Base-by-base conservation (phyloP, 2,113 vertebrate genomes). In the Osmerus eperlanus region DNA sequence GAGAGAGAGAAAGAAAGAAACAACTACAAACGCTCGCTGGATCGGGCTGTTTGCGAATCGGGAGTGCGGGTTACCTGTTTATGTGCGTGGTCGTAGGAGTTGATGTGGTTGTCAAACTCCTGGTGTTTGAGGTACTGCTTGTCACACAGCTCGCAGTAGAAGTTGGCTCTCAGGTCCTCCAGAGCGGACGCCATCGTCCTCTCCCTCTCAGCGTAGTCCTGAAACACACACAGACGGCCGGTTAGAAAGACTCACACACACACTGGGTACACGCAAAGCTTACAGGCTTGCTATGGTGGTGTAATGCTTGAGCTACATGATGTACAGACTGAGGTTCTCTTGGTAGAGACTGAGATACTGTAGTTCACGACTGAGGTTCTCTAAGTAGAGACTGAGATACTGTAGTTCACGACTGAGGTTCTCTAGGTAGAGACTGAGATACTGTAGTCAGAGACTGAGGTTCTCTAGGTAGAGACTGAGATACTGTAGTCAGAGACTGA, bases 21-120 rank as follows among this genome's bases (percentile, higher is more conserved):
- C 36, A 9, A 41, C 36, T 8, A 41, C 36, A 41, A 41, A 41
- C 36, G 1, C 36, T 41, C 3, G 6, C 36, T 41, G 6, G 36
- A 41, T 41, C 6, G 36, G 36, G 36, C 36, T 41, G 36, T 41
- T 41, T 1, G 36, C 36, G 8, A 21, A 21, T 5, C 1, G 21
- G 11, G 58, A 9, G 54, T 59, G 19, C 0, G 13, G 7, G 89
- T 92, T 92, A 99, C 98, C 97, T 99, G 98, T 83, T 99, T 99
- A 86, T 99, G 98, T 67, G 98, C 98, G 0, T 99, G 98, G 83
- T 98, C 98, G 0, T 99, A 99, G 0, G 98, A 99, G 91, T 99
- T 99, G 58, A 99, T 99, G 89, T 99, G 98, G 92, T 99, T 99
- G 92, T 99, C 98, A 86, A 99, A 99, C 78, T 99, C 98, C 70